Base-by-base conservation (phyloP, 2,888 invertebrate genomes). In the Ormyrus labotus region DNA sequence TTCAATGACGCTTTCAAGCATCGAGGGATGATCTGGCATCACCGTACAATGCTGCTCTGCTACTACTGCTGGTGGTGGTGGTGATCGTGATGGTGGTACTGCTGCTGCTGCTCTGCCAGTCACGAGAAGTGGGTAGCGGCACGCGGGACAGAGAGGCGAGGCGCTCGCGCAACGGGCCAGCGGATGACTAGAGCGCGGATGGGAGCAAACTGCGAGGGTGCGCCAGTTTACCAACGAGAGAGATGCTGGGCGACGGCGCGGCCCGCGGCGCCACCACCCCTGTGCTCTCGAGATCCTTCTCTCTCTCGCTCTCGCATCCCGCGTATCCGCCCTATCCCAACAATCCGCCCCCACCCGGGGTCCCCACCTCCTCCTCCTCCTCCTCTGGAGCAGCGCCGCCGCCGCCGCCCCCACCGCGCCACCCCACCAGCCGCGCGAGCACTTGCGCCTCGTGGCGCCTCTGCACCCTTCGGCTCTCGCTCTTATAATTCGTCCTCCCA, bases 191-290 rank as follows among this genome's bases (percentile, higher is more conserved):
- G 34, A 34, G 34, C 34, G 85, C 87, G 86, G 87, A 87, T 88
- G 87, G 87, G 86, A 84, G 83, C 85, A 85, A 71, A 81, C 73
- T 86, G 87, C 86, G 88, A 89, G 90, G 90, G 89, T 89, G 88
- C 90, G 89, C 90, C 90, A 81, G 81, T 87, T 87, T 83, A 83
- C 87, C 76, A 73, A 82, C 86, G 89, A 86, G 87, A 86, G 87
- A 89, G 89, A 89, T 90, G 90, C 89, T 90, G 90, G 87, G 90
- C 90, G 89, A 89, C 90, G 89, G 91, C 89, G 89, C 90, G 89
- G 89, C 88, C 87, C 84, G 88, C 89, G 89, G 90, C 89, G 89
- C 89, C 90, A 88, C 87, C 86, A 81, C 82, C 79, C 82, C 81
- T 78, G 81, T 83, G 81, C 88, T 84, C 85, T 57, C 61, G 47